phyloP scores from a whole-genome alignment of 2,888 invertebrate genomes.

The Drosophila melanosoma region DNA sequence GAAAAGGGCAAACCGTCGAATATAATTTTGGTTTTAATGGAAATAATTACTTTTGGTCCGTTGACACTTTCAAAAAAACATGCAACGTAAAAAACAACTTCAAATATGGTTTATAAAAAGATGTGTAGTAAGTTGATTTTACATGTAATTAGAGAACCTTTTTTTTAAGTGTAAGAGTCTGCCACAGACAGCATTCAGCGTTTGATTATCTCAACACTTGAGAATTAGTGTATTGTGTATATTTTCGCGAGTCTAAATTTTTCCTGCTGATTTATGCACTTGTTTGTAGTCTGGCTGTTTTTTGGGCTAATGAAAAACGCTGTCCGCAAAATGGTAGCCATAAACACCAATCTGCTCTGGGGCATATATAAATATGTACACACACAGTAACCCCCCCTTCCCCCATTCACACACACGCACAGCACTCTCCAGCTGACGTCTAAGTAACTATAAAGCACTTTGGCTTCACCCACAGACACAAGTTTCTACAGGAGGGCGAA shows the following conservation, averaged over 20 bases:
- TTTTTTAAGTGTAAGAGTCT: neutral
- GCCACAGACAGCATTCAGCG: neutral
- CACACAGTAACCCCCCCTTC: neutral
- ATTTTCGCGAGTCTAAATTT: slow-evolving; percentile 32
- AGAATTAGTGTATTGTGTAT: slow-evolving; percentile 44
- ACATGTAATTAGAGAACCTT: rapidly evolving
- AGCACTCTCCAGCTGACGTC: slow-evolving; percentile 18
- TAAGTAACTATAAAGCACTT: slow-evolving; percentile 70
- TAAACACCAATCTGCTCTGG: slow-evolving; percentile 47
- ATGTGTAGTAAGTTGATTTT: neutral
- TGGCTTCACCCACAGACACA: slow-evolving; percentile 30
- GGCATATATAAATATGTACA: slow-evolving; percentile 51
- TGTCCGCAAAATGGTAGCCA: slow-evolving; percentile 40
- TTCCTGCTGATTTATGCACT: slow-evolving; percentile 51
- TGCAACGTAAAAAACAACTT: neutral
- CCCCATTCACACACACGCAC: neutral
- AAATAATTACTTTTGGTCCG: neutral
- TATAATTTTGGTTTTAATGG: too few relatives aligned
- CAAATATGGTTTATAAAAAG: neutral
- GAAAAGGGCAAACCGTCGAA: neutral
- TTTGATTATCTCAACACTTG: slow-evolving; percentile 45
- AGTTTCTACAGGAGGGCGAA: slow-evolving; percentile 25
- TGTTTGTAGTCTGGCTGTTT: slow-evolving; percentile 13
- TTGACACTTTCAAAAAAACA: neutral
- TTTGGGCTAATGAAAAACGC: slow-evolving; percentile 55